Evolutionary conservation across 2,797 vertebrate species (phyloP), one percentile per base, ranked within the genome.

Genomic region (Allobates femoralis): DNA sequence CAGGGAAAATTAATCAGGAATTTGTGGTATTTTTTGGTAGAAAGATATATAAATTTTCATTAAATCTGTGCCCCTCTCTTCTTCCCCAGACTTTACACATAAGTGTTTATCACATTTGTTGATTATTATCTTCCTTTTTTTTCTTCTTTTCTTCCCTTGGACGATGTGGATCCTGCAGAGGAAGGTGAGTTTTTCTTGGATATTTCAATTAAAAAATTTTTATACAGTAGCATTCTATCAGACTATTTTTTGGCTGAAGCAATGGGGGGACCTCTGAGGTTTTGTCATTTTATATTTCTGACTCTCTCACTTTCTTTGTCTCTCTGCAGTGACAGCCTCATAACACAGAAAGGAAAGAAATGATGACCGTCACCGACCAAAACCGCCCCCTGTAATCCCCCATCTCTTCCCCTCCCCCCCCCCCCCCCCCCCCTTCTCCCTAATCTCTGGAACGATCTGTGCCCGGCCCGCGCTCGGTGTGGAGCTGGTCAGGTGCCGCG

Each of bases 341-440:
- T 71, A 15, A 50, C 46, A 30, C 71, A 79, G 41, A 51, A 58
- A 83, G 37, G 56, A 83, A 80, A 87, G 79, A 80, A 86, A 51
- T 86, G 87, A 88, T 41, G 69, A 82, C 1, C 23, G 10, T 1
- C 10, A 1, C 0, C 2, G 64, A 79, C 73, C 34, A 67, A 86
- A 32, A 16, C 23, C 5, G 19, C 18, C 16, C 55, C 41, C 41
- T n/a, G 41, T 46, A 15, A 19, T 1, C 30, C 30, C 51, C 8
- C 19, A 5, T 28, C 26, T 34, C 55, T 21, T 51, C n/a, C 32
- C 19, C 0, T 2, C 6, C 8, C 66, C 32, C 21, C 18, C 28
- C 30, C 32, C 32, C 6, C 16, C 28, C 34, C 67, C 19, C 60
- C 3, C 19, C 23, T 21, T 2, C n/a, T 3, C 62, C 62, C 18